Conservation (phyloP, 2,113 vertebrate genomes). For the Erythrocercus mccallii region DNA sequence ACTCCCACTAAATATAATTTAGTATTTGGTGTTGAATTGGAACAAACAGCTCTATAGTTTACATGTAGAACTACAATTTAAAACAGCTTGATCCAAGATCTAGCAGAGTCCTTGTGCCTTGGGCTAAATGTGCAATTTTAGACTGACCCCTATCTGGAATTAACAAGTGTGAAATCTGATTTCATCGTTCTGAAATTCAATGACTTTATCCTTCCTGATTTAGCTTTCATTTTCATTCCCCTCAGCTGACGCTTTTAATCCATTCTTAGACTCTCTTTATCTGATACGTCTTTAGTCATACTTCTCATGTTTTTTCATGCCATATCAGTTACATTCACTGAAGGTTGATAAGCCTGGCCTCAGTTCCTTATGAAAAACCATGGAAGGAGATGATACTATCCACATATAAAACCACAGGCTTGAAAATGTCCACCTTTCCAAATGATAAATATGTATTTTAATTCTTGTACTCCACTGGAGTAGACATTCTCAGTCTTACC, state of each 20-base stretch:
- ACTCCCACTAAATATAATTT: not conserved
- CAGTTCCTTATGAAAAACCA: not conserved
- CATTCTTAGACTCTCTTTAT: not conserved
- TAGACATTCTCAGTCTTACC: not conserved
- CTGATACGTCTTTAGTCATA: not conserved
- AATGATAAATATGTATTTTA: not conserved
- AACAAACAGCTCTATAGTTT: not conserved
- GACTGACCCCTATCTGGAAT: not conserved
- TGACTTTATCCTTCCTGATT: not conserved
- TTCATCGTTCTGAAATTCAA: not conserved
- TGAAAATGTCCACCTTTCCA: not conserved
- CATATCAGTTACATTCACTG: not conserved
- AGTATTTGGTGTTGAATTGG: not conserved
- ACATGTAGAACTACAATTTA: not conserved
- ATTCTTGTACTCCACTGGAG: not conserved
- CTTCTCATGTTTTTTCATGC: not conserved
- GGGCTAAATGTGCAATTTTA: not conserved
- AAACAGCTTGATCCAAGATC: not conserved
- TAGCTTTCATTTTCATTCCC: conserved; percentile 36
- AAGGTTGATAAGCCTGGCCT: not conserved
- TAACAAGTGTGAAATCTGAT: not conserved
- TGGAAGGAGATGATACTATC: not conserved
- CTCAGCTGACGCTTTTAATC: not conserved
- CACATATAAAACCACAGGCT: not conserved
- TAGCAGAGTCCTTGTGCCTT: not conserved